These are phyloP conservation scores for Dromococcyx pavoninus DNA, from an alignment of 2,797 vertebrate species.

Conservation along the genomic window DNA sequence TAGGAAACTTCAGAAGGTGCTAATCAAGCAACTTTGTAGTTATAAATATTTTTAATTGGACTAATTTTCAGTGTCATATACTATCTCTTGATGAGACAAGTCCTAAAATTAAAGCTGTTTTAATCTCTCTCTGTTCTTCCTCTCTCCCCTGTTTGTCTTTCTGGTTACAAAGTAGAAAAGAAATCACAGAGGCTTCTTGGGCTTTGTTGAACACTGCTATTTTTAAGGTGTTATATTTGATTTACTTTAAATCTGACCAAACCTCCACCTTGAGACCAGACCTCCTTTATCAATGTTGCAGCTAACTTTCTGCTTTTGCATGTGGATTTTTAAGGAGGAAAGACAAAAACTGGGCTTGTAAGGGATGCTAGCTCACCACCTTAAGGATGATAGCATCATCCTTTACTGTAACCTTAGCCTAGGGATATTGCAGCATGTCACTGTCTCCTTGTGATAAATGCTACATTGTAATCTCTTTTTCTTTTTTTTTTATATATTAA, in stretches of 20 bases:
- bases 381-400: background rate
- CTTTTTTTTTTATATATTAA: background rate
- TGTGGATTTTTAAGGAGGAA: constrained; percentile 20
- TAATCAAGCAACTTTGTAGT: constrained; percentile 34
- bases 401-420: constrained; percentile 14
- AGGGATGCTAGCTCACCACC: background rate
- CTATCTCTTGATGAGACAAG: constrained; percentile 22
- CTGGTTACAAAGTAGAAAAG: constrained; percentile 27
- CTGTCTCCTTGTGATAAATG: constrained; percentile 38
- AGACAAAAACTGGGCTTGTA: background rate
- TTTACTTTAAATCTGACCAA: constrained; percentile 47
- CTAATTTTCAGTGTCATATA: constrained; percentile 42
- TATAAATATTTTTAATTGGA: constrained; percentile 46
- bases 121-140: constrained; percentile 16
- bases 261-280: background rate
- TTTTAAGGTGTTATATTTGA: constrained; percentile 50
- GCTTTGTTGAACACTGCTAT: constrained; percentile 31
- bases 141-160: constrained; percentile 19
- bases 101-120: constrained; percentile 60
- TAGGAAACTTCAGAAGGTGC: background rate
- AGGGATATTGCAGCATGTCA: background rate
- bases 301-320: background rate
- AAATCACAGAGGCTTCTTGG: constrained; percentile 6
- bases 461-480: background rate
- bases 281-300: constrained; percentile 23